A percentile compares a stretch with the other conserved stretches of the same genome.
Evolutionary conservation across 2,888 invertebrate species (phyloP).

Genomic region (Leptura quadrifasciata): DNA sequence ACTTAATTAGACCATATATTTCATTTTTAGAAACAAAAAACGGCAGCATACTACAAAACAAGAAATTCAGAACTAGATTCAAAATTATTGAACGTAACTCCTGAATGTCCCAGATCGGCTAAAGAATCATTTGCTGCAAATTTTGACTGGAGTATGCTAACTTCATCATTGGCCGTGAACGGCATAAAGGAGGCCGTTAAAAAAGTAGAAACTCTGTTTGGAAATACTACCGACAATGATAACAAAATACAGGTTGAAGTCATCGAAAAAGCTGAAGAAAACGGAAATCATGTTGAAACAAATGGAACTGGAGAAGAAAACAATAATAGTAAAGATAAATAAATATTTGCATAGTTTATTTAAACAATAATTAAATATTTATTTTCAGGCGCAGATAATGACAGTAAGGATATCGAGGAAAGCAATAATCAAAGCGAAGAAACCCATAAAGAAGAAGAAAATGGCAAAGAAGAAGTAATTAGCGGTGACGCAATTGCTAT

Average conservation of each 20-base stretch:
- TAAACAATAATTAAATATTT: background rate
- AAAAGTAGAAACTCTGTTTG: slow-evolving; percentile 54
- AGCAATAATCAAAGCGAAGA: slow-evolving; percentile 8
- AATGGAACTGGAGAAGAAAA: slow-evolving; percentile 55
- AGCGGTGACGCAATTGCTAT: slow-evolving; percentile 15
- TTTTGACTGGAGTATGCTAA: slow-evolving; percentile 85
- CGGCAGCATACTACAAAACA: slow-evolving; percentile 86
- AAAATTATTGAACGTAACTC: slow-evolving; percentile 81
- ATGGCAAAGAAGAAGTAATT: slow-evolving; percentile 16
- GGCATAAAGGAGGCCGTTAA: slow-evolving; percentile 60
- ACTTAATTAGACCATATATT: background rate
- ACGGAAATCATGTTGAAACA: slow-evolving; percentile 59
- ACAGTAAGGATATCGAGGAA: slow-evolving; percentile 30
- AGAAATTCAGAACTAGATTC: slow-evolving; percentile 86
- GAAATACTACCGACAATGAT: slow-evolving; percentile 47
- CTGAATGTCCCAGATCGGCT: slow-evolving; percentile 88
- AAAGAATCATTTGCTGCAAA: slow-evolving; percentile 81
- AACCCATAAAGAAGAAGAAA: slow-evolving; percentile 11
- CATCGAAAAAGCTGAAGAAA: slow-evolving; percentile 57
- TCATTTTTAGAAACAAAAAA: slow-evolving; percentile 84
- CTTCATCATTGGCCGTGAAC: slow-evolving; percentile 70
- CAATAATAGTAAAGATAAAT: slow-evolving; percentile 46
- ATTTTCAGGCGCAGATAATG: slow-evolving; percentile 54
- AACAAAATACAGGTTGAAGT: slow-evolving; percentile 52
- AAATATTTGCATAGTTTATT: background rate